phyloP scores from a whole-genome alignment of 2,888 invertebrate genomes.

The Tiliacea aurago region DNA sequence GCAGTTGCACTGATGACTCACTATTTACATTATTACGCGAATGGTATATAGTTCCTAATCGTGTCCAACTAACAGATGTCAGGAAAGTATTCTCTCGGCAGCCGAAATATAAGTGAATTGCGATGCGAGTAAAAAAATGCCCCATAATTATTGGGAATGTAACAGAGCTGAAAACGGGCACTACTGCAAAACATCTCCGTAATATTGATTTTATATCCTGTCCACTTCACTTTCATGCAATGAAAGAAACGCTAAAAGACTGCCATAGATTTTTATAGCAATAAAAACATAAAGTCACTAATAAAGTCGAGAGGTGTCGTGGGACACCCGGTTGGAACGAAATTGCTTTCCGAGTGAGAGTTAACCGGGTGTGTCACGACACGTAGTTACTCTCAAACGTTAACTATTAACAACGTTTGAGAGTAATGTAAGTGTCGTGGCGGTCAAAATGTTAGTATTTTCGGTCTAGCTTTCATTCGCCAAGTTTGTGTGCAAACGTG shows the following conservation, averaged over 20 bases:
- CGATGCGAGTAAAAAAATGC: not conserved
- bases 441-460: not conserved
- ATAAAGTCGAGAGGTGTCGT: not conserved
- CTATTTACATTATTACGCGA: no score
- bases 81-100: no score
- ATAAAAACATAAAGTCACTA: not conserved
- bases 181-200: not conserved
- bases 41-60: no score
- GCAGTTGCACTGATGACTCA: no score
- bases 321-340: not conserved
- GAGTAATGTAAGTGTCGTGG: no score
- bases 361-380: no score
- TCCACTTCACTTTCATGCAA: constrained; percentile 14
- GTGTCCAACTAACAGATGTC: no score
- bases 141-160: not conserved
- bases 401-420: not conserved
- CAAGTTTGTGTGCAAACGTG: not conserved
- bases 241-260: constrained; percentile 45
- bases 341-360: not conserved
- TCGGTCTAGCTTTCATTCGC: not conserved
- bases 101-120: no score
- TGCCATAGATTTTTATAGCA: constrained; percentile 33
- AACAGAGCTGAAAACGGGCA: not conserved
- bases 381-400: no score
- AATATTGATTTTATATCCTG: not conserved